Percentiles rank a stretch among this genome's conserved stretches.
phyloP scores from a whole-genome alignment of 2,888 invertebrate genomes.

The Lasioglossum villosulum region DNA sequence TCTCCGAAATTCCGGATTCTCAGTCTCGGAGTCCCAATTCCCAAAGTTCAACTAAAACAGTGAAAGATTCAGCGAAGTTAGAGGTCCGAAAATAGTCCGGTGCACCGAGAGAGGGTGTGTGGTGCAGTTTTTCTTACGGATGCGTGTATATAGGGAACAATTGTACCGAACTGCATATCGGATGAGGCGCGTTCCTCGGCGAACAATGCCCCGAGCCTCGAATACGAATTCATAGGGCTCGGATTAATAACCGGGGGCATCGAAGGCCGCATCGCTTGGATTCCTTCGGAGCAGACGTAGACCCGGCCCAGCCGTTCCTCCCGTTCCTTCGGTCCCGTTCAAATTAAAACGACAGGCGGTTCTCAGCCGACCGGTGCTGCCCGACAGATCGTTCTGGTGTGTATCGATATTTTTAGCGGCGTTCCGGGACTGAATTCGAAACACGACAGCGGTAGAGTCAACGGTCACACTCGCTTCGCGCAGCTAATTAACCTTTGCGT shows the following conservation, averaged over 20 bases:
- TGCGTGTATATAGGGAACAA: neutral
- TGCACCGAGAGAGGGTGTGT: neutral
- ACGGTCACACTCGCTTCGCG: constrained; percentile 28
- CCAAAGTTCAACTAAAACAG: neutral
- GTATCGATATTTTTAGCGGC: constrained; percentile 57
- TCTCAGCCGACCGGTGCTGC: constrained; percentile 8
- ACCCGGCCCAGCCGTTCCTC: neutral
- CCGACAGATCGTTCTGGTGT: constrained; percentile 9
- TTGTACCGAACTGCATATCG: neutral
- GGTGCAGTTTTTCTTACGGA: neutral
- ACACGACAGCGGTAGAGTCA: constrained; percentile 50
- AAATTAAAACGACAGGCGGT: constrained; percentile 35
- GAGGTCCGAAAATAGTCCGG: neutral
- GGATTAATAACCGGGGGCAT: constrained; percentile 12
- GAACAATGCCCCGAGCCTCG: neutral
- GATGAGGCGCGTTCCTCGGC: neutral
- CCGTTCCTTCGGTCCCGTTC: constrained; percentile 3
- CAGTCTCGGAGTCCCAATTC: neutral
- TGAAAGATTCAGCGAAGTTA: too few relatives aligned
- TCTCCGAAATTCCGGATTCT: neutral
- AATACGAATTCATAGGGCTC: constrained; percentile 9
- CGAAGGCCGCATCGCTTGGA: constrained; percentile 11
- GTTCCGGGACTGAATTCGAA: constrained; percentile 47
- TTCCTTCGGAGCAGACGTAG: constrained; percentile 5
- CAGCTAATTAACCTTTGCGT: neutral